phyloP scores from a whole-genome alignment of 2,888 invertebrate genomes.

The Sinohyriopsis cumingii region DNA sequence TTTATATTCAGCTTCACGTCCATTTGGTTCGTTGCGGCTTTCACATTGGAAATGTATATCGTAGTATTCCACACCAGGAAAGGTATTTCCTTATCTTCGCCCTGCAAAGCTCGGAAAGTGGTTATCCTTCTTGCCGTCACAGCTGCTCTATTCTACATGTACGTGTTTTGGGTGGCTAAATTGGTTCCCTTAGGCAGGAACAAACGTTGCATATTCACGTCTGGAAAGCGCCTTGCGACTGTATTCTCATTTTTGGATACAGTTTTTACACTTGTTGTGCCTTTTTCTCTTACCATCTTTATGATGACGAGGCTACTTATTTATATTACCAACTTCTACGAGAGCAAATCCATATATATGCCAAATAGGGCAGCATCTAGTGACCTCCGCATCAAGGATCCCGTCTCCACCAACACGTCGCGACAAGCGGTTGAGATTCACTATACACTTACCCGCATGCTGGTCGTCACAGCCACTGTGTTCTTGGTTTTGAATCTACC shows the following conservation, averaged over 20 bases:
- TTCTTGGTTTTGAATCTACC: constrained; percentile 82
- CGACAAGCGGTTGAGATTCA: constrained; percentile 45
- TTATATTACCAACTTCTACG: constrained; percentile 75
- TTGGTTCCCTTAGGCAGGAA: constrained; percentile 16
- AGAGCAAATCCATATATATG: constrained; percentile 19
- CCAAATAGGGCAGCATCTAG: constrained; percentile 11
- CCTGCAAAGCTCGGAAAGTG: constrained; percentile 31
- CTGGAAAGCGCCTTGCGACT: constrained; percentile 32
- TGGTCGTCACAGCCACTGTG: constrained; percentile 85
- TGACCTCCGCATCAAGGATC: constrained; percentile 9
- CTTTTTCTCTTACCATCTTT: constrained; percentile 81
- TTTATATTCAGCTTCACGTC: constrained; percentile 58
- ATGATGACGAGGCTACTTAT: constrained; percentile 82
- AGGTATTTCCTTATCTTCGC: constrained; percentile 35
- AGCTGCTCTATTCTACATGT: constrained; percentile 40
- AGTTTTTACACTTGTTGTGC: constrained; percentile 81
- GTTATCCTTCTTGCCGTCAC: constrained; percentile 33
- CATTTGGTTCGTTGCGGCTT: constrained; percentile 56
- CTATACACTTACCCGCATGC: constrained; percentile 81
- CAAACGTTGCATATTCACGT: constrained; percentile 31
- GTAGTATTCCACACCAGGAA: constrained; percentile 45
- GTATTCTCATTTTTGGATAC: constrained; percentile 77
- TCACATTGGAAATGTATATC: constrained; percentile 55
- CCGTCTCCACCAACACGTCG: constrained; percentile 10
- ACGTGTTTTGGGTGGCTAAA: constrained; percentile 48